These are phyloP conservation scores for Lophotriccus pileatus DNA, from an alignment of 2,797 vertebrate genomes.

Conservation along the genomic window DNA sequence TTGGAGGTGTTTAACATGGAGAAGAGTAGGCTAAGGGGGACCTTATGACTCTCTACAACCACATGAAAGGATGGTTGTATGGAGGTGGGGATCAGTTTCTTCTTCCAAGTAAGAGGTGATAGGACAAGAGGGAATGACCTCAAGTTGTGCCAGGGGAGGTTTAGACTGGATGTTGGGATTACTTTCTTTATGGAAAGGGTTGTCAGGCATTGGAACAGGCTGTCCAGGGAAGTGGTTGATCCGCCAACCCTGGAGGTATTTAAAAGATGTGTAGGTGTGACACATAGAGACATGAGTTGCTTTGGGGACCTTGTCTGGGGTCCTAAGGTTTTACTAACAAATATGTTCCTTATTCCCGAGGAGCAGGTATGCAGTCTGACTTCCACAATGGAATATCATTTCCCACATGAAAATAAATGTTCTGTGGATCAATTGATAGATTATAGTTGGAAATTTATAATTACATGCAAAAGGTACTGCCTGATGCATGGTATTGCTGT, in stretches of 20 bases:
- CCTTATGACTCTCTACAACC: accelerated
- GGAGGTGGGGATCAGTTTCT: accelerated
- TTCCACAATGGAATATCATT: neutral
- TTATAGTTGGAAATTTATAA: neutral
- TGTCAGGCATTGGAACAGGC: neutral
- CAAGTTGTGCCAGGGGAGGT: neutral
- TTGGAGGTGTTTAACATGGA: neutral
- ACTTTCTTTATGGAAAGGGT: neutral
- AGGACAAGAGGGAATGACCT: neutral
- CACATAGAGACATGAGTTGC: neutral
- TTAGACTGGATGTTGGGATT: neutral
- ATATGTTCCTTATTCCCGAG: neutral
- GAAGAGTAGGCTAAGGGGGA: neutral
- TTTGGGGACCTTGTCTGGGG: neutral
- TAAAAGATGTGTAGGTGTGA: neutral
- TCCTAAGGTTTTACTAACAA: neutral
- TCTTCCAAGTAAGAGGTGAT: neutral
- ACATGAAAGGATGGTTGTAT: neutral
- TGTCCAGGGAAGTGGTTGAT: neutral
- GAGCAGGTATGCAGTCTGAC: neutral
- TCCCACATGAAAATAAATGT: neutral
- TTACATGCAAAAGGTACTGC: neutral
- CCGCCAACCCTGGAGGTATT: too few species aligned
- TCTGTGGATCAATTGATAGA: neutral
- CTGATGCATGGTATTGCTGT: neutral